Evolutionary conservation across 2,888 invertebrate species (phyloP), one percentile per base, ranked within the genome.

Genomic region (Yponomeuta malinellus): DNA sequence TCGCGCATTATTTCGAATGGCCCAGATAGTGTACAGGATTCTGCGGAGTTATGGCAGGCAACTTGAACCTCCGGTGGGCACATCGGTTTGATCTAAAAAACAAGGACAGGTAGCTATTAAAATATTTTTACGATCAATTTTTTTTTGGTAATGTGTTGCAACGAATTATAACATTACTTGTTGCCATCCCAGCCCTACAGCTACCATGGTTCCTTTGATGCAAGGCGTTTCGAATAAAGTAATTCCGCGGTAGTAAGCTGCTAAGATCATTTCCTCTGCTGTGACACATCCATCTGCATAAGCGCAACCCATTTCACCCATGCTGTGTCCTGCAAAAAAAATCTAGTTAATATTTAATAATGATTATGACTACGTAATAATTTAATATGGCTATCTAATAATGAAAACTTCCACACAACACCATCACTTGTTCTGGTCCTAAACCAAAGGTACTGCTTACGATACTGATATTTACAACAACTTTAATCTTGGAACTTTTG

Each of bases 301-400:
- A 0, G 96, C 97, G 83, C 98, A 98, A 1, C 96, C 97, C 33
- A 98, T 87, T 84, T 98, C 98, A 31, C 98, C 98, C 0, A 97
- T 95, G 70, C 85, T 86, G 73, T 83, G 83, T 43, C 83, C 83
- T 82, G 31, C 2, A 48, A 68, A 43, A 48, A 8, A 43, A 48
- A 48, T 48, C 2, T 37, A 33, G 33, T 33, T 33, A 33, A 33
- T 33, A 33, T 33, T 5, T 33, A 33, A 4, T 33, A 23, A 23
- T 23, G 23, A 23, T 23, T 23, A 23, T 23, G 23, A 23, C 23
- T 23, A 23, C 23, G 23, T 23, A 23, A 23, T 23, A 23, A 23
- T 23, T 23, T 23, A 23, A 23, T 37, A 15, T 10, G 12, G 23
- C 8, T 37, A 66, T 31, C 10, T 66, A 66, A 29, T 66, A 66